A percentile compares a stretch with the other conserved stretches of the same genome.
phyloP scores from a whole-genome alignment of 2,113 vertebrate genomes.

The Pipa parva region DNA sequence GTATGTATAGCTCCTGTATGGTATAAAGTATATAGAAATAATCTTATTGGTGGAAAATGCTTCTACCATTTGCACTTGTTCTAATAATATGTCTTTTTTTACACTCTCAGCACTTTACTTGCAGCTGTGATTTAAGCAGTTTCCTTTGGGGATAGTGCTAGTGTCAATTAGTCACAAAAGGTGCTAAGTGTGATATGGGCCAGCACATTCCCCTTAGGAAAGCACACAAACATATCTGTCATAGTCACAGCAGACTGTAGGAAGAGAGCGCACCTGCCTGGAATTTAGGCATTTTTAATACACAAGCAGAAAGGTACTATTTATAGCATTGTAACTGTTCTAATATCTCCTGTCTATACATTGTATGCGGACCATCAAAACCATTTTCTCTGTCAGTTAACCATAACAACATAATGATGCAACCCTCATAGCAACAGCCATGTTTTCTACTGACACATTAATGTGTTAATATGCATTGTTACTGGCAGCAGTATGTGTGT shows the following conservation, averaged over 20 bases:
- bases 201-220: neutral
- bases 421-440: too few relatives aligned
- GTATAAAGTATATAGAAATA: neutral
- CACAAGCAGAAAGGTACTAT: conserved; percentile 1
- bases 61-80: conserved; percentile 38
- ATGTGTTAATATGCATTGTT: too few relatives aligned
- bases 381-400: too few relatives aligned
- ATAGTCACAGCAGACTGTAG: neutral
- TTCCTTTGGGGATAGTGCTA: conserved; percentile 8
- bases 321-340: too few relatives aligned
- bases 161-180: conserved; percentile 15
- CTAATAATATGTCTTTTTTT: conserved; percentile 36
- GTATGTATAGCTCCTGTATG: too few relatives aligned
- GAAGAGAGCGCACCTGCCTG: conserved; percentile 14
- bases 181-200: neutral
- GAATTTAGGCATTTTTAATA: neutral
- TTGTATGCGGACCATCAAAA: too few relatives aligned
- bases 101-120: conserved; percentile 27
- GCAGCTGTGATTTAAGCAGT: conserved; percentile 20
- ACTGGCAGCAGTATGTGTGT: too few relatives aligned
- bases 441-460: too few relatives aligned
- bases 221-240: conserved; percentile 24
- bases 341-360: too few relatives aligned
- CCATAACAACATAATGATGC: too few relatives aligned
- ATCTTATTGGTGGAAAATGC: conserved; percentile 6